Conservation (phyloP, 2,113 vertebrate species). For the Cephalopterus ornatus region DNA sequence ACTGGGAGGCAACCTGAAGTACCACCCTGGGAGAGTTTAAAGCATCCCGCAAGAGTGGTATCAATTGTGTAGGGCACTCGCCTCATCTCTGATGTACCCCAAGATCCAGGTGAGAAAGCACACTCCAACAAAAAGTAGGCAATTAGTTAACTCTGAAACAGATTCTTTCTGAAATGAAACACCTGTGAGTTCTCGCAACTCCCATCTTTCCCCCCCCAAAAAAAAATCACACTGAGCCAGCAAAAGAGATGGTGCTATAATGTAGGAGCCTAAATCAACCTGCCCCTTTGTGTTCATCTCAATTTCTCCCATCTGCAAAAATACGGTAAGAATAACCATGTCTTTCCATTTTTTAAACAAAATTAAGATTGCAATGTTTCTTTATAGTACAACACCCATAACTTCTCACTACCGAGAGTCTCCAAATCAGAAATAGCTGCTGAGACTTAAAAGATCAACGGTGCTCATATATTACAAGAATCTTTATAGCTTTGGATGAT, state of each 20-base stretch:
- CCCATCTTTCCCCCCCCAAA: accelerated
- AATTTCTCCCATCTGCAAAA: not conserved
- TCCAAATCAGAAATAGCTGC: not conserved
- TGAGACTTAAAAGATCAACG: not conserved
- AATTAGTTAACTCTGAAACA: not conserved
- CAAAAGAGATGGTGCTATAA: not conserved
- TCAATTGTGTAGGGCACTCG: accelerated
- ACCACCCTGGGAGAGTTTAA: not conserved
- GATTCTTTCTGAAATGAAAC: not conserved
- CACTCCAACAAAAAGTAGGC: not conserved
- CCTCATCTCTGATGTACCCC: not conserved
- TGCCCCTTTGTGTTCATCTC: not conserved
- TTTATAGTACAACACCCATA: not conserved
- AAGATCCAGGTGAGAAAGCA: not conserved
- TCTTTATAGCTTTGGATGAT: not conserved
- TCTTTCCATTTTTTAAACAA: not conserved
- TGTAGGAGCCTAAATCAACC: not conserved
- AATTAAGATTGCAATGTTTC: not conserved
- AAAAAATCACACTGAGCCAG: not conserved
- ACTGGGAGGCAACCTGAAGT: not conserved
- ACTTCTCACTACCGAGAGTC: not conserved
- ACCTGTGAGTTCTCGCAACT: not conserved
- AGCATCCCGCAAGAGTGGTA: accelerated
- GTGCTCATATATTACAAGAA: not conserved
- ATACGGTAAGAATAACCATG: not conserved